phyloP scores from a whole-genome alignment of 1,140 invertebrate species.

The Orius insidiosus region DNA sequence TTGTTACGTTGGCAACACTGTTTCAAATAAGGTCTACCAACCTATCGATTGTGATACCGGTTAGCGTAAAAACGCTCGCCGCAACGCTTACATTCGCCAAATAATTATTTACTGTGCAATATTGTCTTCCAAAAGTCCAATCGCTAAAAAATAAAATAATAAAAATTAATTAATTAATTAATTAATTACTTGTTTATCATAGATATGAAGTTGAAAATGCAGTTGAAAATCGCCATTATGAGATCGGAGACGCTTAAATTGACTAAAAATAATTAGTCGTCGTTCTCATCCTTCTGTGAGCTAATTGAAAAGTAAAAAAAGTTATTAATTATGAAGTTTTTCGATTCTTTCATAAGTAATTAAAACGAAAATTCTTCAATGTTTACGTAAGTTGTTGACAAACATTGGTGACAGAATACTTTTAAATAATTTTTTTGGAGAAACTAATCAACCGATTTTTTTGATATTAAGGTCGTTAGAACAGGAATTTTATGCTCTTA shows the following conservation, averaged over 20 bases:
- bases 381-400: too few species aligned
- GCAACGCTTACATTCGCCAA: conserved; percentile 74
- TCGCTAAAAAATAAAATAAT: conserved; percentile 24
- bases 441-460: too few species aligned
- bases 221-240: conserved; percentile 82
- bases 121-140: conserved; percentile 71
- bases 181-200: conserved; percentile 32
- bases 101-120: conserved; percentile 77
- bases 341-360: too few species aligned
- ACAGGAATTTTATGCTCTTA: too few species aligned
- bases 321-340: too few species aligned
- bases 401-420: too few species aligned
- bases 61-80: conserved; percentile 75
- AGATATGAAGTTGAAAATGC: conserved; percentile 82
- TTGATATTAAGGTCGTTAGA: too few species aligned
- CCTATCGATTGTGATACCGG: conserved; percentile 69
- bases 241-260: conserved; percentile 86
- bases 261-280: conserved; percentile 91
- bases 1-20: too few species aligned
- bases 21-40: conserved; percentile 24
- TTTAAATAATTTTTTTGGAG: too few species aligned
- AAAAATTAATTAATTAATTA: too few species aligned
- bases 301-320: too few species aligned
- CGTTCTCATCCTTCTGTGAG: conserved; percentile 71
- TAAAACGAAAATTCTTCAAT: too few species aligned